A percentile compares a stretch with the other conserved stretches of the same genome.
Conservation (phyloP, 2,113 vertebrate genomes). For the Mionectes macconnelli region DNA sequence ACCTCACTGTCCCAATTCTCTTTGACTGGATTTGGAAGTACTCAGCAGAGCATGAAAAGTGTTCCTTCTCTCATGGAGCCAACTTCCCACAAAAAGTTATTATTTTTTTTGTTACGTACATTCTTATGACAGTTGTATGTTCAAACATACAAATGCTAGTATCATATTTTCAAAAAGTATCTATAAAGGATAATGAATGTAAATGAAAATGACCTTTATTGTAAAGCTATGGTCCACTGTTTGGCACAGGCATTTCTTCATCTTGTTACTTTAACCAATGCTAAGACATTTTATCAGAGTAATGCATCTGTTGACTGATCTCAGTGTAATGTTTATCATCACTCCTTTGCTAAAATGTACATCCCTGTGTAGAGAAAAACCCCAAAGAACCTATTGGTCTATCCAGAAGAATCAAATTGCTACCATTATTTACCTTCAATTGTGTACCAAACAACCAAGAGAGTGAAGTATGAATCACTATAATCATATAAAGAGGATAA, state of each 20-base stretch:
- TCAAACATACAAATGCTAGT: background rate
- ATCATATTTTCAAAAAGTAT: background rate
- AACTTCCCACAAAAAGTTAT: background rate
- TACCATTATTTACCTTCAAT: conserved; percentile 21
- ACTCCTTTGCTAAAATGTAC: background rate
- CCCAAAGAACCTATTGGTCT: background rate
- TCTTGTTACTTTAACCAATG: background rate
- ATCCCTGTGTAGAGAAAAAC: background rate
- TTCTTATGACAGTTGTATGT: background rate
- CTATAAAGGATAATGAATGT: background rate
- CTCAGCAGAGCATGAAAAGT: background rate
- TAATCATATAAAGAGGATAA: conserved; percentile 43
- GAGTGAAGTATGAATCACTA: conserved; percentile 24
- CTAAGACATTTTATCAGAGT: background rate
- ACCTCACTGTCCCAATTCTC: background rate
- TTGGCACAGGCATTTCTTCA: background rate
- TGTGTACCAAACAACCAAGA: conserved; percentile 14
- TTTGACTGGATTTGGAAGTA: background rate
- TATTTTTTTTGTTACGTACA: background rate
- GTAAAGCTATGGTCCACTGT: background rate
- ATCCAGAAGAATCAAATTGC: conserved; percentile 41
- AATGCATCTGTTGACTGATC: background rate
- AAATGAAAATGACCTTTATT: background rate
- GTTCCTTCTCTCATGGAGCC: background rate
- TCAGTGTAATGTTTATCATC: background rate